phyloP scores from a whole-genome alignment of 2,797 vertebrate genomes.

The Pagetopsis macropterus region DNA sequence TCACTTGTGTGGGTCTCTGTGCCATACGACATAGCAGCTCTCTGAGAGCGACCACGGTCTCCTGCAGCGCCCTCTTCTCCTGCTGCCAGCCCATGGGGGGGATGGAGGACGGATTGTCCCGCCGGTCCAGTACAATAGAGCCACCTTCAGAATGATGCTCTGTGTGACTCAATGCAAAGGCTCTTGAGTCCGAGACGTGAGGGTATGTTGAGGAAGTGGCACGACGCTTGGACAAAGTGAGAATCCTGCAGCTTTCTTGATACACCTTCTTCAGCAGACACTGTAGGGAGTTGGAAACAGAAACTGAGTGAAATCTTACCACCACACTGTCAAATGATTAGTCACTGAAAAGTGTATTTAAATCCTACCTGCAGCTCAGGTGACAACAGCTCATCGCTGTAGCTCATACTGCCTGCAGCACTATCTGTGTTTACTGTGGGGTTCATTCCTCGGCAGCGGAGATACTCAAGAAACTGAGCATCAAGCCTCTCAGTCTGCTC shows the following conservation, averaged over 20 bases:
- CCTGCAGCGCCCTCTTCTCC: conserved; percentile 86
- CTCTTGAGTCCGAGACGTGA: conserved; percentile 47
- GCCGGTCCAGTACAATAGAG: conserved; percentile 43
- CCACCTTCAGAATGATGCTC: conserved; percentile 41
- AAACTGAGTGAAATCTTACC: background rate
- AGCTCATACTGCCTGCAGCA: conserved; percentile 79
- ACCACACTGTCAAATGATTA: background rate
- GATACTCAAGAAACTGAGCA: conserved; percentile 80
- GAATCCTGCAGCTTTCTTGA: conserved; percentile 90
- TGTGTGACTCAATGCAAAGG: conserved; percentile 54
- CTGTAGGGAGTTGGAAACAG: conserved; percentile 68
- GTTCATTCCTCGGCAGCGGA: conserved; percentile 80
- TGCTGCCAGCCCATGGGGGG: conserved; percentile 83
- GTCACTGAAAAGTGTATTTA: background rate
- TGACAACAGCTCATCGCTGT: conserved; percentile 84
- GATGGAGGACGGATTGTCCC: conserved; percentile 52
- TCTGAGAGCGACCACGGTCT: conserved; percentile 87
- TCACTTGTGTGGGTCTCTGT: conserved; percentile 86
- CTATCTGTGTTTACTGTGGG: conserved; percentile 77
- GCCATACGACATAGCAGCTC: conserved; percentile 86
- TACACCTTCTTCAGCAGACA: conserved; percentile 89
- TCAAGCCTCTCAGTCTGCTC: conserved; percentile 80
- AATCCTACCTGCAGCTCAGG: conserved; percentile 89
- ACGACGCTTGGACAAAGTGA: conserved; percentile 88
- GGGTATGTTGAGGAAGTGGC: conserved; percentile 40